Conservation (phyloP, 2,888 invertebrate species). For the Vanessa cardui region DNA sequence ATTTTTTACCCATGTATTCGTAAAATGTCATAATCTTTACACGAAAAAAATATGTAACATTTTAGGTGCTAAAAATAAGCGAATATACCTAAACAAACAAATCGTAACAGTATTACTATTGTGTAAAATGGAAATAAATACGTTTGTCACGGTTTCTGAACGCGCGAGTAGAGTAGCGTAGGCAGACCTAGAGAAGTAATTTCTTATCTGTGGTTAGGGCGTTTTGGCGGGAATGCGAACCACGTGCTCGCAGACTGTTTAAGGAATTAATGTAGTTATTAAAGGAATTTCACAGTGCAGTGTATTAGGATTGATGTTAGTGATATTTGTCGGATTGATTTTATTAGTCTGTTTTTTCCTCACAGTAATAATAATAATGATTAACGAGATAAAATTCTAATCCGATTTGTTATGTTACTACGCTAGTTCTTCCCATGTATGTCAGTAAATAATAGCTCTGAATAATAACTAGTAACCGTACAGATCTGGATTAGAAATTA, state of each 20-base stretch:
- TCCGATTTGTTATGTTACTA: too few species aligned
- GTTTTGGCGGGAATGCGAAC: slow-evolving; percentile 2
- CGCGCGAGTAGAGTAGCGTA: slow-evolving; percentile 26
- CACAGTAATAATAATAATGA: too few species aligned
- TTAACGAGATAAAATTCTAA: too few species aligned
- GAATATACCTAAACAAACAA: slow-evolving; percentile 13
- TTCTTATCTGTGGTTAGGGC: slow-evolving; percentile 1
- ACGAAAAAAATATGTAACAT: slow-evolving; percentile 1
- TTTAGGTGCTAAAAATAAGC: slow-evolving; percentile 20
- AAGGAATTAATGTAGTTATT: slow-evolving; percentile 33
- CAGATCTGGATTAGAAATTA: too few species aligned
- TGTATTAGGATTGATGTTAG: not conserved
- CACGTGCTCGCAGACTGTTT: slow-evolving; percentile 21
- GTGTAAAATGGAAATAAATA: slow-evolving; percentile 5
- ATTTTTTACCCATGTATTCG: slow-evolving; percentile 4
- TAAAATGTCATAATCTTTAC: not conserved
- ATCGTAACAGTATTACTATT: slow-evolving; percentile 17
- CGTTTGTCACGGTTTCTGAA: slow-evolving; percentile 20
- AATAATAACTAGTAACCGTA: too few species aligned
- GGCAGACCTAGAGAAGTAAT: slow-evolving; percentile 23
- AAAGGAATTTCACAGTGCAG: slow-evolving; percentile 22
- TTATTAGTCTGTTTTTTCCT: too few species aligned
- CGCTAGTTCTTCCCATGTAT: too few species aligned
- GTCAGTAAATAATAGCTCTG: too few species aligned
- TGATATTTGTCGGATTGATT: not conserved